Percentiles rank a stretch among this genome's conserved stretches.
phyloP scores from a whole-genome alignment of 2,113 vertebrate species.

The Lamprotornis superbus region DNA sequence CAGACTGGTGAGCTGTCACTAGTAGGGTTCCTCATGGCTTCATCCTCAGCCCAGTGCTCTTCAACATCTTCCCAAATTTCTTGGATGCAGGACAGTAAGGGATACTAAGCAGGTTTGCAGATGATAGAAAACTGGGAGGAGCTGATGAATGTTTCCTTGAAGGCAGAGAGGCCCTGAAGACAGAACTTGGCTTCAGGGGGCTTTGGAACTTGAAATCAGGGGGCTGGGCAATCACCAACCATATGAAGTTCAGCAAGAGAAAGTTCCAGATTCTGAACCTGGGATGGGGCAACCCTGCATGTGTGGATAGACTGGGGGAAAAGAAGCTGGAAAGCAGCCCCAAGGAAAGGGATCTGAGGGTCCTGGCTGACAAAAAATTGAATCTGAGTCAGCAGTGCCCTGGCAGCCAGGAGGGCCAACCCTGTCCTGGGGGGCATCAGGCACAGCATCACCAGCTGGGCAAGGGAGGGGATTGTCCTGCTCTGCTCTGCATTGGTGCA shows the following conservation, averaged over 20 bases:
- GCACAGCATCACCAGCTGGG: background rate
- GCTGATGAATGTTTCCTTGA: background rate
- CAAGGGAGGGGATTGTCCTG: background rate
- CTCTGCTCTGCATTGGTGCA: background rate
- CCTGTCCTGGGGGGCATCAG: accelerated
- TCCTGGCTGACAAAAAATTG: background rate
- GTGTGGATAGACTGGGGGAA: too few species aligned
- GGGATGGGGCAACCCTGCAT: background rate
- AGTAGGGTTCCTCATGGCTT: background rate
- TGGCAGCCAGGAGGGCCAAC: accelerated
- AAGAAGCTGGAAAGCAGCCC: background rate
- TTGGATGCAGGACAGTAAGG: background rate
- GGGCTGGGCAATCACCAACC: background rate
- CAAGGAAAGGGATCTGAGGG: background rate
- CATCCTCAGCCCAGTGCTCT: background rate
- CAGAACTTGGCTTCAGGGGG: background rate
- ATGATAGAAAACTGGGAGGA: background rate
- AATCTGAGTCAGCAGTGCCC: background rate
- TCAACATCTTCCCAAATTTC: background rate
- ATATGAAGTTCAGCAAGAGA: background rate
- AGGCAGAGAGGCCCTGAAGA: background rate
- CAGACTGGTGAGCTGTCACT: background rate
- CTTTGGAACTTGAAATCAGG: background rate
- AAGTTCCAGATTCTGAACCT: background rate
- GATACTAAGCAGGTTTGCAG: background rate